A percentile compares a stretch with the other conserved stretches of the same genome.
Evolutionary conservation across 2,797 vertebrate species (phyloP).

Genomic region (Galagoides demidoff): DNA sequence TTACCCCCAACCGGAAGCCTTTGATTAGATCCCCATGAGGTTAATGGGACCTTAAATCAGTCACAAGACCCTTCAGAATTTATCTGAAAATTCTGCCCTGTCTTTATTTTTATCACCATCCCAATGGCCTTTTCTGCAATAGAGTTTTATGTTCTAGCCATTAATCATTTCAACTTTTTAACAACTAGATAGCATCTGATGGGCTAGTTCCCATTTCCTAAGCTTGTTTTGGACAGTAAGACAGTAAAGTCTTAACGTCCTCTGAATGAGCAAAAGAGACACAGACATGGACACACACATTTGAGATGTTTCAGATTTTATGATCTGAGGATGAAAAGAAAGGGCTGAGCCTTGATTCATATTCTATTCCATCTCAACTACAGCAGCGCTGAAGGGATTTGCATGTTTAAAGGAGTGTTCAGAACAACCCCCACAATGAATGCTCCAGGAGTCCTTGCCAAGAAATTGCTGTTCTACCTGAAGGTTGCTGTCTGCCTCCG

Average conservation of each 20-base stretch:
- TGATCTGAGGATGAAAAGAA: conserved; percentile 32
- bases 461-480: conserved; percentile 39
- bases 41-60: conserved; percentile 64
- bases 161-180: conserved; percentile 67
- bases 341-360: conserved; percentile 49
- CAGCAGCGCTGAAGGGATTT: conserved; percentile 49
- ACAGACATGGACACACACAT: not conserved
- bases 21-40: conserved; percentile 74
- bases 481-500: not conserved
- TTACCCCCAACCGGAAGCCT: conserved; percentile 68
- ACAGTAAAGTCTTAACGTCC: not conserved
- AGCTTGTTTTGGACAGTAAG: not conserved
- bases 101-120: conserved; percentile 47
- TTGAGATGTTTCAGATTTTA: conserved; percentile 58
- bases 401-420: conserved; percentile 60
- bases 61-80: conserved; percentile 63
- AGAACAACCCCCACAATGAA: conserved; percentile 35
- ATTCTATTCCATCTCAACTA: conserved; percentile 43
- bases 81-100: conserved; percentile 27
- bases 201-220: not conserved
- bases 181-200: conserved; percentile 22
- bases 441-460: not conserved
- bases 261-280: not conserved
- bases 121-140: conserved; percentile 39
- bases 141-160: conserved; percentile 52